These are phyloP conservation scores for Eurypyga helias DNA, from an alignment of 2,113 vertebrate species.

Conservation along the genomic window DNA sequence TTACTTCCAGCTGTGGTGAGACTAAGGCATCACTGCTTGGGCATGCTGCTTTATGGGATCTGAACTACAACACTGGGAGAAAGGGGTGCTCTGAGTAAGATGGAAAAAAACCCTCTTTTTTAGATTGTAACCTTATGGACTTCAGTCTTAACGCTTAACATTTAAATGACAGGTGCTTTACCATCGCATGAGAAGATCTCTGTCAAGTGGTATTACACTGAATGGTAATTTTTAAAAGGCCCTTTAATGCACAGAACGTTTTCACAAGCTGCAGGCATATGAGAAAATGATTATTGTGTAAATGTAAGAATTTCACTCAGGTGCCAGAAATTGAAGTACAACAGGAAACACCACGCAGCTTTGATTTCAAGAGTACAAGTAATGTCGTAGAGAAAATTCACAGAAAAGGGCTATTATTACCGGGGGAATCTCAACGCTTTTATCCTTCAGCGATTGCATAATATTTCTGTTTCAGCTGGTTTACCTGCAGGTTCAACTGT, in stretches of 20 bases:
- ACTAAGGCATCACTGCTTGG: background rate
- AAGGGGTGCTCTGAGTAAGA: background rate
- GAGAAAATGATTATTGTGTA: background rate
- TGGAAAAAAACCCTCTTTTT: accelerated
- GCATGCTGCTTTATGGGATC: background rate
- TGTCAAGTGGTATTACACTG: background rate
- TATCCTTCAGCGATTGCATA: background rate
- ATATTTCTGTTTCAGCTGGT: background rate
- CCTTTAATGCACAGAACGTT: background rate
- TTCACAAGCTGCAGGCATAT: background rate
- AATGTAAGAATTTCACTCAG: background rate
- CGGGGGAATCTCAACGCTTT: background rate
- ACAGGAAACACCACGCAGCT: background rate
- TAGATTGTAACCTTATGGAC: background rate
- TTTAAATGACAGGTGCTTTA: background rate
- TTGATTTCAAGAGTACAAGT: background rate
- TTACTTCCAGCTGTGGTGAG: background rate
- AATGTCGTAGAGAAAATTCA: background rate
- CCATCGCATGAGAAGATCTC: background rate
- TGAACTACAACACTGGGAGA: background rate
- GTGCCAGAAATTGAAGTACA: background rate
- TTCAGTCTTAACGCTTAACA: background rate
- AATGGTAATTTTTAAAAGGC: background rate
- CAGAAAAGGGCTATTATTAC: background rate
- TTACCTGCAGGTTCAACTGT: background rate